Conservation (phyloP, 2,113 vertebrate species). For the Edolisoma coerulescens region DNA sequence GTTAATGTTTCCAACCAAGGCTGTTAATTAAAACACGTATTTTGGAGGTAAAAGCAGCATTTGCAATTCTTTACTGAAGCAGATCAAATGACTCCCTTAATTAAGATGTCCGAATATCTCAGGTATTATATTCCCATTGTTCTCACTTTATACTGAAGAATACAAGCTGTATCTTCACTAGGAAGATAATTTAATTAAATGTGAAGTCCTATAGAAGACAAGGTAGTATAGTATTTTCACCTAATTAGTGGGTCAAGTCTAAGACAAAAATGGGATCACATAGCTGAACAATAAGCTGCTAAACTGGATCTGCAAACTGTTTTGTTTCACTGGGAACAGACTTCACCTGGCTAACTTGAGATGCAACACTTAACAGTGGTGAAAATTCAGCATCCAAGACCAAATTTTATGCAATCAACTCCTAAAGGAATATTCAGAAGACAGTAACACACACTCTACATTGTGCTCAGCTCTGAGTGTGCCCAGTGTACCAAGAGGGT, state of each 20-base stretch:
- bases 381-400: background rate
- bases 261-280: background rate
- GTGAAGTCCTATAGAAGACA: background rate
- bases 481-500: background rate
- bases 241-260: background rate
- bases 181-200: background rate
- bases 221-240: background rate
- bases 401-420: background rate
- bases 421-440: background rate
- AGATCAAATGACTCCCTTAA: background rate
- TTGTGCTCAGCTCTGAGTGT: background rate
- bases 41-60: background rate
- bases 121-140: background rate
- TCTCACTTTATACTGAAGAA: background rate
- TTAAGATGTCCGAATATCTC: background rate
- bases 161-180: background rate
- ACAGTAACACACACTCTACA: background rate
- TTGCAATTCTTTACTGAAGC: background rate
- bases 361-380: background rate
- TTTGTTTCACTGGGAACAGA: background rate
- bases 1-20: background rate
- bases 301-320: constrained; percentile 4
- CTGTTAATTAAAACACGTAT: background rate
- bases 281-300: background rate
- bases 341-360: background rate